A percentile compares a stretch with the other conserved stretches of the same genome.
Evolutionary conservation across 2,797 vertebrate genomes (phyloP).

Genomic region (Amniataba percoides): DNA sequence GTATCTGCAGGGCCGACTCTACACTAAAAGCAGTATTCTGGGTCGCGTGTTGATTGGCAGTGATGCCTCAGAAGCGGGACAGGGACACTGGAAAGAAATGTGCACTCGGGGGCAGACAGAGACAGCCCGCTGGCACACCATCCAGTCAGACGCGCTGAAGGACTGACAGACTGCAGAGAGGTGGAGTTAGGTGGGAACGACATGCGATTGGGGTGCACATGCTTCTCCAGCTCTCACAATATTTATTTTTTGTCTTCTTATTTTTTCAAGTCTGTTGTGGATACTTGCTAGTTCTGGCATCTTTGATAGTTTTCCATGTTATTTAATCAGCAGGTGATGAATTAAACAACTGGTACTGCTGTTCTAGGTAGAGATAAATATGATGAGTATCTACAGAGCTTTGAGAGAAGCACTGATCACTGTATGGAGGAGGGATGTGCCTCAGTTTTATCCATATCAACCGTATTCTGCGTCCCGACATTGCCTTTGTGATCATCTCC

Average conservation of each 20-base stretch:
- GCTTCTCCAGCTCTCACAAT: not conserved
- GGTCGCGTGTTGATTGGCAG: constrained; percentile 84
- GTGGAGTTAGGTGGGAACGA: not conserved
- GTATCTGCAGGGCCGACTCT: constrained; percentile 82
- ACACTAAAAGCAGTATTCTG: constrained; percentile 81
- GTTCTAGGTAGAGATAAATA: not conserved
- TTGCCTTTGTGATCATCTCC: constrained; percentile 42
- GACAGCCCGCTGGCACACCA: constrained; percentile 83
- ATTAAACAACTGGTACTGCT: not conserved
- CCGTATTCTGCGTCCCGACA: constrained; percentile 25
- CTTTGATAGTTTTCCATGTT: not conserved
- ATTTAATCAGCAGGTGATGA: not conserved
- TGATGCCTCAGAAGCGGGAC: constrained; percentile 66
- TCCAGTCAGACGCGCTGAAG: constrained; percentile 72
- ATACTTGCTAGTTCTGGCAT: not conserved
- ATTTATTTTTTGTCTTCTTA: constrained; percentile 1
- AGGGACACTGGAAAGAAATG: constrained; percentile 88
- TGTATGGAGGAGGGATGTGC: not conserved
- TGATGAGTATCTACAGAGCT: not conserved
- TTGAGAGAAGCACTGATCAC: not conserved
- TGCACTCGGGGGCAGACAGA: constrained; percentile 83
- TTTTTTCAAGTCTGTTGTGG: not conserved
- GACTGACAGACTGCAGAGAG: constrained; percentile 10
- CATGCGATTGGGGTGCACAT: not conserved
- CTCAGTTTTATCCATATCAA: constrained; percentile 10